Base-by-base conservation (phyloP, 2,113 vertebrate genomes). In the Triplophysa siluroides region DNA sequence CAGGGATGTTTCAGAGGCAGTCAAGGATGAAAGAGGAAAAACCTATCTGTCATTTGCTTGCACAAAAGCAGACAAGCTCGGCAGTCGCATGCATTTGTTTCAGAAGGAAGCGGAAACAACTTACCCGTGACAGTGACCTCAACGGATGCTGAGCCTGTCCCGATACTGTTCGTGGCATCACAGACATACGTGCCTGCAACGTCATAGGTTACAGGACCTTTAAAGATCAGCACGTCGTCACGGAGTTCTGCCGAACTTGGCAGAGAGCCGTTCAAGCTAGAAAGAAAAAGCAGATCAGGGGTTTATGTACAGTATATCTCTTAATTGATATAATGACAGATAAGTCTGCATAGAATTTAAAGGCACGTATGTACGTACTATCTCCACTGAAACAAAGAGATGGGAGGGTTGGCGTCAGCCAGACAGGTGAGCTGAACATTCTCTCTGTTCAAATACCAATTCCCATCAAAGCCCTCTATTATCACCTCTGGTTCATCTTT, bases 71-170 rank as follows among this genome's bases (percentile, higher is more conserved):
- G 64, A 24, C 76, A 47, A 13, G 19, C 58, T 33, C 62, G 72
- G 38, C 47, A 71, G 43, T 38, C 52, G 26, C 74, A 71, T 69
- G 23, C 79, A 56, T 64, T 69, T 16, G 8, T 26, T 26, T 23
- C 9, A 33, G 38, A 16, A 21, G 29, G 10, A 19, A 29, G 2
- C 45, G 21, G 11, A 83, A 61, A 19, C 33, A 38, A 74, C 91
- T 89, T 94, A 99, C 98, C 98, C 93, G 96, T 95, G 76, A 99
- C 89, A 86, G 95, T 96, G 90, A 99, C 93, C 45, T 97, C 97
- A 87, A 98, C 94, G 72, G 94, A 91, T 80, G 91, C 96, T 0
- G 96, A 96, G 16, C 95, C 92, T 0, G 95, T 98, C 12, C 98
- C 97, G 0, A 99, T 95, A 86, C 94, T 92, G 60, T 99, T 99